Evolutionary conservation across 2,113 vertebrate genomes (phyloP).

Genomic region (Zapornia atra): DNA sequence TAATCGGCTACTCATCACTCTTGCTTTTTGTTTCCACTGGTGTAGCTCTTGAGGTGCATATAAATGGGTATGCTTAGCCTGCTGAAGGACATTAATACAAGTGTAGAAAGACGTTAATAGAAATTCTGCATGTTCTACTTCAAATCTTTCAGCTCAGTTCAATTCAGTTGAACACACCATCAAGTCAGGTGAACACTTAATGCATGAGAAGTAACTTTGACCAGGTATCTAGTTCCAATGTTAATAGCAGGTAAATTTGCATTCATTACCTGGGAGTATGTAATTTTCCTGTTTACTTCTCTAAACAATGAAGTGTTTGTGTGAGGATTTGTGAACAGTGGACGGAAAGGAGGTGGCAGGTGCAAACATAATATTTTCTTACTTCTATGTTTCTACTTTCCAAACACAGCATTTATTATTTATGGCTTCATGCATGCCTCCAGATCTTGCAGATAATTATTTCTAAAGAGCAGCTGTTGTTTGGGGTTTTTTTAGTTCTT

Average conservation of each 20-base stretch:
- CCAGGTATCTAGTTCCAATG: neutral
- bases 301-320: neutral
- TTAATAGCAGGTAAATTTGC: neutral
- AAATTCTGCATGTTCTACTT: neutral
- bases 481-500: neutral
- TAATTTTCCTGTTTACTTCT: neutral
- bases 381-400: neutral
- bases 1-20: neutral
- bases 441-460: neutral
- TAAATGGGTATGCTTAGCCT: neutral
- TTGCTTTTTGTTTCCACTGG: neutral
- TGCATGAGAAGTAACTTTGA: neutral
- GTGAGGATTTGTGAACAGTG: neutral
- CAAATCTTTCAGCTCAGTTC: neutral
- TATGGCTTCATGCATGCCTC: neutral
- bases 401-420: constrained; percentile 1
- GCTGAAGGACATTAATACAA: neutral
- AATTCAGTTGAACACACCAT: neutral
- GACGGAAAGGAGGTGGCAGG: neutral
- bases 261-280: neutral
- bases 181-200: neutral
- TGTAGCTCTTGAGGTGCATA: neutral
- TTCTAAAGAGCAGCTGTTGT: neutral
- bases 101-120: neutral
- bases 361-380: neutral